These are phyloP conservation scores for Perizoma flavofasciatum DNA, from an alignment of 2,888 invertebrate species.

Conservation along the genomic window DNA sequence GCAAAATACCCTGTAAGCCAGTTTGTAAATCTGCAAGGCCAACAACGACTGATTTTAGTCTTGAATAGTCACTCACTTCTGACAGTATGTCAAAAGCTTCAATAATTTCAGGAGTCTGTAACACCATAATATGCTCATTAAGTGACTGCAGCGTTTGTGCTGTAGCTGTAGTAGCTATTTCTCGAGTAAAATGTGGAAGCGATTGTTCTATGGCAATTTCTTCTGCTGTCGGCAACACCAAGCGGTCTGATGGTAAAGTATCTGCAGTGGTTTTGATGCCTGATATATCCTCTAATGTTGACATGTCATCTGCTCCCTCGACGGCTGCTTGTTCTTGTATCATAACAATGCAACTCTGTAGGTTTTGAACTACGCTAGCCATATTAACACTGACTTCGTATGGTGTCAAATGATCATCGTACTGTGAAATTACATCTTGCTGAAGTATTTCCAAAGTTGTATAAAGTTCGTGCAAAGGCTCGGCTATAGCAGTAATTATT, in stretches of 20 bases:
- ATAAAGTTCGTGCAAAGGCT: constrained; percentile 73
- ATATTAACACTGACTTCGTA: constrained; percentile 59
- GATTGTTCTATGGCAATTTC: constrained; percentile 52
- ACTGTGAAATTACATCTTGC: constrained; percentile 73
- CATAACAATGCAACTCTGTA: constrained; percentile 74
- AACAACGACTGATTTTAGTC: constrained; percentile 61
- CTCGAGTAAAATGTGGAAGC: constrained; percentile 43
- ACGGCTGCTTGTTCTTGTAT: constrained; percentile 75
- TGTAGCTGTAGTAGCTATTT: constrained; percentile 47
- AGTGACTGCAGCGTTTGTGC: constrained; percentile 67
- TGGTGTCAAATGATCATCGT: constrained; percentile 56
- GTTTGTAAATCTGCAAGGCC: constrained; percentile 59
- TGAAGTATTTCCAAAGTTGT: constrained; percentile 73
- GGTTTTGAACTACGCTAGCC: constrained; percentile 66
- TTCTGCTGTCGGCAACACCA: constrained; percentile 59
- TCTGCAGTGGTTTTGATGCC: constrained; percentile 83
- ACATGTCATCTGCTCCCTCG: constrained; percentile 80
- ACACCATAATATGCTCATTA: constrained; percentile 61
- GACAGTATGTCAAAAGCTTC: constrained; percentile 67
- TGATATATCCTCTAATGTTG: constrained; percentile 84
- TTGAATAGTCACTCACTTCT: constrained; percentile 65
- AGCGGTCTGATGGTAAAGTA: constrained; percentile 63
- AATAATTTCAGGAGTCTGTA: constrained; percentile 65
- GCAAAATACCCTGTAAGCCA: constrained; percentile 65
- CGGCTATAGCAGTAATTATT: constrained; percentile 67